These are phyloP conservation scores for Chrysaora quinquecirrha DNA, from an alignment of 30 jellyfish, hydroid and myxozoan species.

Conservation along the genomic window DNA sequence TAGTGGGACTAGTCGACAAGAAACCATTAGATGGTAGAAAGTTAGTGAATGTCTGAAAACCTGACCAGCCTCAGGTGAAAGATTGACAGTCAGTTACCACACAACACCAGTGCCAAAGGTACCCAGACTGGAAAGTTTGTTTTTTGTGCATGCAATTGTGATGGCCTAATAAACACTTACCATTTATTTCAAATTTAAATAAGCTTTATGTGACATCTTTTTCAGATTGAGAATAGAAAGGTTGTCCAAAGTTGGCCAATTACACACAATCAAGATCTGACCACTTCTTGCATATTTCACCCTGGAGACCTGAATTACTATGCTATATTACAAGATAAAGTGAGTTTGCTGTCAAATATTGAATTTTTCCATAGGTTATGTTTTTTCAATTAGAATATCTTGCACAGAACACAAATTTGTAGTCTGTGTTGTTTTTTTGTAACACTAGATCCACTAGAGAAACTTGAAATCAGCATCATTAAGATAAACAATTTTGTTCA, in stretches of 20 bases:
- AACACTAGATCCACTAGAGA: neutral
- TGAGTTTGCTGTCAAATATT: neutral
- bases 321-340: conserved; percentile 38
- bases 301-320: neutral
- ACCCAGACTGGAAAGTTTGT: neutral
- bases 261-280: neutral
- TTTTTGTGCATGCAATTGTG: neutral
- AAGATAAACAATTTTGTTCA: neutral
- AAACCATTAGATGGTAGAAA: neutral
- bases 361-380: neutral
- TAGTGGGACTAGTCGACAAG: too few species aligned
- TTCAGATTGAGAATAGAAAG: conserved; percentile 31
- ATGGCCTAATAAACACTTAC: neutral
- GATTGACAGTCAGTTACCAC: neutral
- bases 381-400: neutral
- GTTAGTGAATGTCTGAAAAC: neutral
- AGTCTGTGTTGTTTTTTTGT: neutral
- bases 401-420: neutral
- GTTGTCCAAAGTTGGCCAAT: conserved; percentile 54
- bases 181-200: neutral
- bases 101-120: neutral
- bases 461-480: neutral
- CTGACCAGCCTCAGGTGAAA: too few species aligned
- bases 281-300: conserved; percentile 35
- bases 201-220: neutral